These are phyloP conservation scores for Heptranchias perlo DNA, from an alignment of 2,113 vertebrate genomes.

Conservation along the genomic window DNA sequence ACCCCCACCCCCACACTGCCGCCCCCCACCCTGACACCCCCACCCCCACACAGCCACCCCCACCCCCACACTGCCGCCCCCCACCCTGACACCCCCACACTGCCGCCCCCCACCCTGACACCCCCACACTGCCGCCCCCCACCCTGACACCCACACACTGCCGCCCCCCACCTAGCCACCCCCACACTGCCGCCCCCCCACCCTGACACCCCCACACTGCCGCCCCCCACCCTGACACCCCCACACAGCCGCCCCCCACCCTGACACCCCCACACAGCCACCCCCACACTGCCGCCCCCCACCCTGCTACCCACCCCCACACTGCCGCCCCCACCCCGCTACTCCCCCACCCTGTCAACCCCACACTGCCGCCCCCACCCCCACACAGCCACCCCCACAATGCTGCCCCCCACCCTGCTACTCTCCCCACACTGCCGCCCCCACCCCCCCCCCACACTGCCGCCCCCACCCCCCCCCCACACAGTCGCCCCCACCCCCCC, in stretches of 20 bases:
- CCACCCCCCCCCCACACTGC: too few species aligned
- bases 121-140: constrained; percentile 28
- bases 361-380: too few species aligned
- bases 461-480: too few species aligned
- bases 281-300: background rate
- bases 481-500: background rate
- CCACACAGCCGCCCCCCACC: background rate
- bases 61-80: background rate
- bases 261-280: background rate
- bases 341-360: too few species aligned
- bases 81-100: too few species aligned
- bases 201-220: too few species aligned
- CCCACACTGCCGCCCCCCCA: background rate
- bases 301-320: background rate
- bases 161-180: background rate
- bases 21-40: background rate
- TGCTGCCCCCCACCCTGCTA: too few species aligned
- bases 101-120: constrained; percentile 6
- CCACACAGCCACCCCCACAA: too few species aligned
- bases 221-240: constrained; percentile 31
- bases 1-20: background rate
- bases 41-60: background rate
- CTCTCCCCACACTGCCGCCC: too few species aligned
- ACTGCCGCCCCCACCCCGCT: too few species aligned
- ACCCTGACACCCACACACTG: background rate